phyloP scores from a whole-genome alignment of 2,888 invertebrate species.

The Spicauda simplicius region DNA sequence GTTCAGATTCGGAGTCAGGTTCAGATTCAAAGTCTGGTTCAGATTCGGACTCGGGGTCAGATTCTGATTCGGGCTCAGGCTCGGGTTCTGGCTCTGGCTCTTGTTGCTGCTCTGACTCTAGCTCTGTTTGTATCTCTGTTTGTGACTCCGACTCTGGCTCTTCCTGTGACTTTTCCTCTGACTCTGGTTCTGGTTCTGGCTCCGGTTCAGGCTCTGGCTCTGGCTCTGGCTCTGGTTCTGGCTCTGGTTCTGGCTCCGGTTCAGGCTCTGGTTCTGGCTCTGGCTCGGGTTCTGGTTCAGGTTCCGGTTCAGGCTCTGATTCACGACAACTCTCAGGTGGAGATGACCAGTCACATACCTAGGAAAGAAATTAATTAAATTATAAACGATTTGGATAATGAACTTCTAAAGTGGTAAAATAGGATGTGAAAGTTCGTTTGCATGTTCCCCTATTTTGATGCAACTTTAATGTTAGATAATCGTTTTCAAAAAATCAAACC shows the following conservation, averaged over 20 bases:
- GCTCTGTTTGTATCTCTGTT: slow-evolving; percentile 57
- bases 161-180: slow-evolving; percentile 35
- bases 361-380: background rate
- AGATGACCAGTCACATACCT: slow-evolving; percentile 70
- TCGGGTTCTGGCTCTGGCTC: slow-evolving; percentile 68
- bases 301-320: slow-evolving; percentile 41
- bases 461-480: no score
- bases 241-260: no score
- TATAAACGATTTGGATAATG: no score
- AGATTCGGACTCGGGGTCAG: slow-evolving; percentile 55
- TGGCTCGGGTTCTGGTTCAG: no score
- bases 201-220: slow-evolving; percentile 55
- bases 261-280: no score
- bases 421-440: no score
- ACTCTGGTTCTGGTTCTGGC: no score
- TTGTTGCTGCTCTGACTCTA: slow-evolving; percentile 64
- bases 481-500: no score
- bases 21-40: slow-evolving; percentile 68
- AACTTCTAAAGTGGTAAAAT: no score
- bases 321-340: slow-evolving; percentile 60
- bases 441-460: no score
- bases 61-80: slow-evolving; percentile 48
- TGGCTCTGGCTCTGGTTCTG: slow-evolving; percentile 42
- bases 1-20: slow-evolving; percentile 58
- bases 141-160: no score